Base-by-base conservation (phyloP, 2,888 invertebrate species). In the Drosophila cognata region DNA sequence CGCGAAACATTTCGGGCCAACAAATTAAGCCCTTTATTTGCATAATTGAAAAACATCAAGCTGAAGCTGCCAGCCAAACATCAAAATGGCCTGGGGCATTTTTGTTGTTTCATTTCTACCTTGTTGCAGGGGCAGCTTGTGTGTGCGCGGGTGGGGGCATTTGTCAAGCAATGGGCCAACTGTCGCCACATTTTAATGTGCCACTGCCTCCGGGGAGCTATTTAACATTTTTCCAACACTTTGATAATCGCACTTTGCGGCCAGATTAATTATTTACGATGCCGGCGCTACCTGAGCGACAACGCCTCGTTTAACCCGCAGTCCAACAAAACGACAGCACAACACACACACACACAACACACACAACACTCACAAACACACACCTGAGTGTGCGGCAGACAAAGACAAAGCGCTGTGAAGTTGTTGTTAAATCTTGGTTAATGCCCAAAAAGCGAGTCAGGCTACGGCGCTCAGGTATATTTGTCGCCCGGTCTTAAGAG, bases 1-100 rank as follows among this genome's bases (percentile, higher is more conserved):
- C 53, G 18, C 41, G 8, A 4, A 41, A 67, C 63, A 74, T 64
- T 67, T 71, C 46, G 46, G 64, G 74, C 82, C 84, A 82, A 81
- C 84, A 87, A 87, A 82, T 89, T 91, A 88, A 91, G 89, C 86
- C 91, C 88, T 84, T 86, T 85, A 91, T 91, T 91, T 91, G 91
- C 91, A 91, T 91, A 91, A 91, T 88, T 91, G 90, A 88, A 91
- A 89, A 89, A 89, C 82, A 90, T 81, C 84, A 88, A 79, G 25
- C 70, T 73, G 82, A 76, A 71, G 78, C 79, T 79, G 81, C 67
- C 79, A 86, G 81, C 81, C 79, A 83, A 88, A 87, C 81, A 81
- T 87, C 76, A 82, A 81, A 82, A 68, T 79, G 70, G 67, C 83
- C 59, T 53, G 58, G 81, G 72, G 78, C 82, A 46, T 16, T 46